Evolutionary conservation across 2,888 invertebrate genomes (phyloP).

Genomic region (Drosophila leonis): DNA sequence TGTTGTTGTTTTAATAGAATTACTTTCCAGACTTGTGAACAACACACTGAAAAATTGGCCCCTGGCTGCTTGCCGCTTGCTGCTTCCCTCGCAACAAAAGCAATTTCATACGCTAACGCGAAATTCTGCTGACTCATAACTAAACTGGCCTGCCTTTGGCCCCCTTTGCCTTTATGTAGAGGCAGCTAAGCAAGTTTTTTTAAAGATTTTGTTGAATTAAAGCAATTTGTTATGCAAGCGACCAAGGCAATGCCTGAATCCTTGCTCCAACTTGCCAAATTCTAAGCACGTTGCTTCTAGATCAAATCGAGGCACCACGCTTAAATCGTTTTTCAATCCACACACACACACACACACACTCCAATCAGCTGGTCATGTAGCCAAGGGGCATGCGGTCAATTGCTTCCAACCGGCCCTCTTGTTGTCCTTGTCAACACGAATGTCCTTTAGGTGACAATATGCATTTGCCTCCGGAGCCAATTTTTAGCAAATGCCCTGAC

Average conservation of each 20-base stretch:
- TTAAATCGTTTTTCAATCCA: constrained; percentile 70
- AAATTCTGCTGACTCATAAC: constrained; percentile 69
- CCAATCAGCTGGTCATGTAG: constrained; percentile 65
- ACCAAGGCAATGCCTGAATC: not conserved
- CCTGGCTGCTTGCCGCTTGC: constrained; percentile 11
- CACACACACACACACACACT: constrained; percentile 27
- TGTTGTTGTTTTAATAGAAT: constrained; percentile 64
- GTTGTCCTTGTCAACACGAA: constrained; percentile 54
- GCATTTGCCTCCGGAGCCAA: constrained; percentile 41
- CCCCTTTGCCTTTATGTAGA: not conserved
- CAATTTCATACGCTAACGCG: constrained; percentile 44
- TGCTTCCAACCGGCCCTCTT: constrained; percentile 5
- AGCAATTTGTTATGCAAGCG: constrained; percentile 67
- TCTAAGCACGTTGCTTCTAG: constrained; percentile 60
- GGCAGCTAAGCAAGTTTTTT: constrained; percentile 43
- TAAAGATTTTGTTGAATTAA: constrained; percentile 67
- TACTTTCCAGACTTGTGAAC: constrained; percentile 59
- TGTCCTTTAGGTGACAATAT: constrained; percentile 57
- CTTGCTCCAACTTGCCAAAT: constrained; percentile 31
- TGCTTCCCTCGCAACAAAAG: constrained; percentile 33
- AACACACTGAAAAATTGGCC: constrained; percentile 51
- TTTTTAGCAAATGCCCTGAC: constrained; percentile 43
- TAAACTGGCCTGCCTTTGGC: constrained; percentile 12
- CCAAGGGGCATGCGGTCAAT: constrained; percentile 24
- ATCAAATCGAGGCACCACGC: constrained; percentile 28